Evolutionary conservation across 1,140 invertebrate genomes (phyloP), one percentile per base, ranked within the genome.

Genomic region (Gerris buenoi): DNA sequence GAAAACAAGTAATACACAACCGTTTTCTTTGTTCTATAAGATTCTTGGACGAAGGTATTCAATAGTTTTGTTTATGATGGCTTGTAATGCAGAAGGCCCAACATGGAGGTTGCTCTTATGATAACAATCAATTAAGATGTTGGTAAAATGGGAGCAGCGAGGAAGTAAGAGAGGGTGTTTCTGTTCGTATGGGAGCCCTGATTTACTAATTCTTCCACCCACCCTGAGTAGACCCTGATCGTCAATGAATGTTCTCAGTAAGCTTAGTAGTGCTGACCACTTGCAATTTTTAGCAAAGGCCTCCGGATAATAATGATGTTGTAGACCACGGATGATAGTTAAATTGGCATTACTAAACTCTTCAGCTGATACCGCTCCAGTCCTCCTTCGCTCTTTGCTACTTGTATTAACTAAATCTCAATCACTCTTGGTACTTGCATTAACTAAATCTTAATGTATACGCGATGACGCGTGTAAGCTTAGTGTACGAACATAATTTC

Each of bases 81-180:
- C 67, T 56, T 71, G 68, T 18, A 75, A 58, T 0, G 68, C n/a
- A 0, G 70, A 72, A 25, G 72, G 68, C 15, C 73, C 73, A 27
- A 67, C 68, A 66, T 78, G 76, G 18, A 74, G 68, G 63, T 72
- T 62, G 67, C 60, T n/a, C 23, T 57, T 3, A 67, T 77, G 76
- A 65, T 72, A 69, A 65, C 73, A 10, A 1, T 72, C 71, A 29
- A 76, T 76, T 3, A 76, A 28, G 10, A 76, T 27, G 65, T 69
- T 72, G 67, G 76, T 75, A 73, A 78, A 2, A 75, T 67, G 60
- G 23, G 33, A 23, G 1, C 64, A 25, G 26, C 26, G 60, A 18
- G 69, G 68, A 14, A 72, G 27, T n/a, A 71, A 28, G 46, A 72
- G 69, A 10, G 66, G 68, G 64, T 70, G 67, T 65, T 71, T 70